Base-by-base conservation (phyloP, 2,888 invertebrate species). In the Coelinius sp. region DNA sequence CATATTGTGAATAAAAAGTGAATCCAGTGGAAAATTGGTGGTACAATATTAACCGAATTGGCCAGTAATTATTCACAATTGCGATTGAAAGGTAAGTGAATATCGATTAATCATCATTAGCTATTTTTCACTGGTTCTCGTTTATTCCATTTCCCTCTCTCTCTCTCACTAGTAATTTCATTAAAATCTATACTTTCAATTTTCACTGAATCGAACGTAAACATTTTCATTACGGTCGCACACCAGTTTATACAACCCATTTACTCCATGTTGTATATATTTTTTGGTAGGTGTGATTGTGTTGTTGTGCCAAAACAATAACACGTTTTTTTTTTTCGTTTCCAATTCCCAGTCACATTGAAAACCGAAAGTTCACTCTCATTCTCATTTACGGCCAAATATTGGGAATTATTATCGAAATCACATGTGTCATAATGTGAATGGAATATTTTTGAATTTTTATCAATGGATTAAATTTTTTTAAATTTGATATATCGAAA, bases 291-390 rank as follows among this genome's bases (percentile, higher is more conserved):
- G 12, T 2, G 12, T 53, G 14, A 53, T 20, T 24, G 24, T 20
- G 35, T 35, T 10, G 12, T 52, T 31, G 14, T 53, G 52, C 35
- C 27, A 64, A 65, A 70, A 65, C 70, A 65, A 70, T 70, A 56
- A 14, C 56, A 38, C 20, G 24, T 64, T 63, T 41, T 44, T 38
- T 63, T 63, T 63, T 22, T 38, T 63, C n/a, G n/a, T 22, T n/a
- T 17, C 8, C 6, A n/a, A 41, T 24, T 22, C 14, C 14, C 41
- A 0, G 38, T 22, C 20, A 22, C 49, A 31, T 65, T 8, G 66
- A 74, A 81, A 79, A 80, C 72, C 76, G 83, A 83, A 80, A 81
- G 78, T 81, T 80, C 83, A 84, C 84, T 85, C 81, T 85, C 84
- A 78, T 79, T 85, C 79, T 84, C 83, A 78, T 80, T 82, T 79